phyloP scores from a whole-genome alignment of 2,797 vertebrate genomes.

The Darevskia mixta region DNA sequence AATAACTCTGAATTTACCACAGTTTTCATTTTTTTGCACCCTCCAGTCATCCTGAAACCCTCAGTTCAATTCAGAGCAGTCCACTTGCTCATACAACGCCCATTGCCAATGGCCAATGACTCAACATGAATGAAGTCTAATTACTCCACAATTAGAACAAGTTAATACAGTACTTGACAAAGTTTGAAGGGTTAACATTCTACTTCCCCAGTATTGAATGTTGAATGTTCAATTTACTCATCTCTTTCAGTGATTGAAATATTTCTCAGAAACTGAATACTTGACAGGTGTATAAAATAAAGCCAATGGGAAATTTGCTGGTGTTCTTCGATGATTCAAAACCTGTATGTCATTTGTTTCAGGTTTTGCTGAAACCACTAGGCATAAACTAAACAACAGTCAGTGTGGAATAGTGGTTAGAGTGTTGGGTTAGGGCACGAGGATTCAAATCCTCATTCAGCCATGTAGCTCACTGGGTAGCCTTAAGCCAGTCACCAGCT shows the following conservation, averaged over 20 bases:
- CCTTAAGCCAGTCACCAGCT: no score
- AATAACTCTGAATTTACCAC: neutral
- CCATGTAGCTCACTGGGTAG: no score
- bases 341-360: neutral
- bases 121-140: neutral
- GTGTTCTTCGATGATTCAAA: neutral
- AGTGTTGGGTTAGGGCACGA: no score
- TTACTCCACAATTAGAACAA: neutral
- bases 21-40: conserved; percentile 32
- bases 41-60: conserved; percentile 13
- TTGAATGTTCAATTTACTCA: neutral
- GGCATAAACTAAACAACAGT: neutral
- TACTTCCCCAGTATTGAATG: neutral
- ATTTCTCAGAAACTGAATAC: neutral
- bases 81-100: neutral
- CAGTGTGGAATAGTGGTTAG: neutral
- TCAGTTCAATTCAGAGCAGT: neutral
- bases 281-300: neutral
- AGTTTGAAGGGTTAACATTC: neutral
- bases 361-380: neutral
- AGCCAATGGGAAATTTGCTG: neutral
- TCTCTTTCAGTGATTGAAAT: neutral
- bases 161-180: neutral
- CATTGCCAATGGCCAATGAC: neutral
- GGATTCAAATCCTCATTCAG: no score